Percentiles rank a stretch among this genome's conserved stretches.
These are phyloP conservation scores for Echinometra lucunter DNA, from an alignment of 53 echinoderm and acorn worm genomes.

Conservation along the genomic window DNA sequence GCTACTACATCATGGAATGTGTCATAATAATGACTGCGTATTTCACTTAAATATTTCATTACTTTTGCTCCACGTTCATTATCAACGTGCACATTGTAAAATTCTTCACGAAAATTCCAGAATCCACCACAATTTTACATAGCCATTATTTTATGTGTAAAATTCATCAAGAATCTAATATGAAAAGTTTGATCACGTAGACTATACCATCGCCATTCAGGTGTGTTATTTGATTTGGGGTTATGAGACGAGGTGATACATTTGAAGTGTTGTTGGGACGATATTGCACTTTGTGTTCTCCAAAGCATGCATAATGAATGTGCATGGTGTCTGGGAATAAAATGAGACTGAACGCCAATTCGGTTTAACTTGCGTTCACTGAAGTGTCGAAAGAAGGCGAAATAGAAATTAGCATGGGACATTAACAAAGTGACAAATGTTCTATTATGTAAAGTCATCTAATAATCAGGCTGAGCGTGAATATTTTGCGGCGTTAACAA, in stretches of 20 bases:
- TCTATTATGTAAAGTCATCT: too few relatives aligned
- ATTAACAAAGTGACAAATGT: not conserved
- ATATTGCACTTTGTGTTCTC: not conserved
- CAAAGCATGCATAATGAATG: constrained; percentile 6
- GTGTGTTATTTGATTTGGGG: not conserved
- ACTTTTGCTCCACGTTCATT: too few relatives aligned
- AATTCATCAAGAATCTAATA: not conserved
- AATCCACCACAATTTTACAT: not conserved
- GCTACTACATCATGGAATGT: too few relatives aligned
- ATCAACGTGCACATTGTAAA: not conserved
- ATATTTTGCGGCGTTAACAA: too few relatives aligned
- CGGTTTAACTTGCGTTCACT: not conserved
- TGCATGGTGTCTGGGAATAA: not conserved
- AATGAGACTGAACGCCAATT: not conserved
- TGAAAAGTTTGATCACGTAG: not conserved
- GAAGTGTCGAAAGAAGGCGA: not conserved
- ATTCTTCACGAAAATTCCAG: not conserved
- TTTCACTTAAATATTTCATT: too few relatives aligned
- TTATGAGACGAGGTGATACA: not conserved
- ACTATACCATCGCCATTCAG: not conserved
- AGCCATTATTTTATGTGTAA: not conserved
- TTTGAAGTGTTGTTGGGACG: not conserved
- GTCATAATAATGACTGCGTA: not conserved
- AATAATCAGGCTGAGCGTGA: too few relatives aligned
- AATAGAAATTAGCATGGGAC: too few relatives aligned